Evolutionary conservation across 2,888 invertebrate genomes (phyloP).

Genomic region (Platycheirus rosarum): DNA sequence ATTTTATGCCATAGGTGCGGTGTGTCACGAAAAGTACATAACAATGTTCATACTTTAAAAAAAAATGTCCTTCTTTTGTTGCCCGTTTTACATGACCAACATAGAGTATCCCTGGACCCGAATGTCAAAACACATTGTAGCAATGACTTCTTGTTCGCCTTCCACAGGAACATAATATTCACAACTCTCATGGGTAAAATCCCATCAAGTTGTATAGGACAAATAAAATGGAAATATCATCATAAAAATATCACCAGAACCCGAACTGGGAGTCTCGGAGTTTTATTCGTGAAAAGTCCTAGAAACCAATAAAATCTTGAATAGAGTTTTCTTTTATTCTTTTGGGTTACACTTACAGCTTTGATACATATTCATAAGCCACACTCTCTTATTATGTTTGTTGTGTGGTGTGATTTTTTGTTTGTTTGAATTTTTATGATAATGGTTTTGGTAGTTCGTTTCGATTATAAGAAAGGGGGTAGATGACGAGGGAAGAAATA

Average conservation of each 20-base stretch:
- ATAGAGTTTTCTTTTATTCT: constrained; percentile 57
- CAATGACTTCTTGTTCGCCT: constrained; percentile 21
- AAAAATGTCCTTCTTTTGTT: constrained; percentile 47
- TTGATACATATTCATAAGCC: constrained; percentile 63
- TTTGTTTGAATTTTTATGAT: constrained; percentile 58
- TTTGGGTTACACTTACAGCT: constrained; percentile 23
- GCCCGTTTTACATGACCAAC: constrained; percentile 12
- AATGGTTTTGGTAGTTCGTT: constrained; percentile 73
- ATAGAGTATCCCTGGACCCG: constrained; percentile 30
- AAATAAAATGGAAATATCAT: constrained; percentile 71
- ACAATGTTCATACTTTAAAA: constrained; percentile 69
- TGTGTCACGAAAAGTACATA: constrained; percentile 68
- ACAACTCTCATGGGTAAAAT: constrained; percentile 68
- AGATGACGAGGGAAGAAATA: constrained; percentile 1
- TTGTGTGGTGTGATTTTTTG: constrained; percentile 33
- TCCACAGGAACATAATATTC: constrained; percentile 54
- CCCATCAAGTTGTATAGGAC: constrained; percentile 66
- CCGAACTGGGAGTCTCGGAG: background rate
- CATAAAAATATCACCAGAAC: constrained; percentile 65
- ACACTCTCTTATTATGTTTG: constrained; percentile 32
- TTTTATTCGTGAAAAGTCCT: constrained; percentile 46
- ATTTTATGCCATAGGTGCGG: background rate
- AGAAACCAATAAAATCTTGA: constrained; percentile 63
- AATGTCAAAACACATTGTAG: constrained; percentile 21
- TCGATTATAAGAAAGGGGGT: constrained; percentile 56